Base-by-base conservation (phyloP, 2,888 invertebrate genomes). In the Trichogramma dendrolimi region DNA sequence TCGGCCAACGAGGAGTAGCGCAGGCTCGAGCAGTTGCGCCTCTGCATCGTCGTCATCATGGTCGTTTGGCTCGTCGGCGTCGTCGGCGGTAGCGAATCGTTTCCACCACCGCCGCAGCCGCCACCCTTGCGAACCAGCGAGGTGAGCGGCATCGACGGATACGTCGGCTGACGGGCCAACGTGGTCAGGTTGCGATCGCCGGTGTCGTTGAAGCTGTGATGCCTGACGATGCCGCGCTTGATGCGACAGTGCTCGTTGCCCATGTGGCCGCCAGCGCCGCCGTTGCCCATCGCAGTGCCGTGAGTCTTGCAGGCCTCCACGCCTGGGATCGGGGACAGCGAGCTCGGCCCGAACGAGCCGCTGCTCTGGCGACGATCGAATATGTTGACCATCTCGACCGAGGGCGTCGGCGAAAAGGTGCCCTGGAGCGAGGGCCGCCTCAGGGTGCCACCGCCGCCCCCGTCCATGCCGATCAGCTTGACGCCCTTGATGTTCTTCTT, bases 191-290 rank as follows among this genome's bases (percentile, higher is more conserved):
- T 68, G 49, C 78, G 71, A 64, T 79, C 79, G n/a, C 78, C 78
- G 40, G 79, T 78, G 54, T 79, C 79, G 66, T 79, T 79, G 64
- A 79, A 79, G 61, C 79, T 79, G 67, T 79, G 79, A 69, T 79
- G 79, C 70, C 79, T 77, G 60, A 79, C 79, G 49, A 79, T 79
- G 51, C 78, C 78, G 41, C 79, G 73, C 60, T 79, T 79, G 51
- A 79, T 78, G 58, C 76, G 71, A 63, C 79, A 79, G 54, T 78
- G 75, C 48, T 79, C 79, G 61, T 72, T 77, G 1, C 77, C 78
- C 40, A 61, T 64, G 54, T 77, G 76, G 3, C 79, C 79, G 14
- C 73, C 73, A 40, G 62, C 64, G 54, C 77, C 76, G 3, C 79
- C 79, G 14, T 73, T 72, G 6, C 61, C 40, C 39, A 72, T 64